Evolutionary conservation across 2,888 invertebrate species (phyloP).

Genomic region (Prenolepis imparis): DNA sequence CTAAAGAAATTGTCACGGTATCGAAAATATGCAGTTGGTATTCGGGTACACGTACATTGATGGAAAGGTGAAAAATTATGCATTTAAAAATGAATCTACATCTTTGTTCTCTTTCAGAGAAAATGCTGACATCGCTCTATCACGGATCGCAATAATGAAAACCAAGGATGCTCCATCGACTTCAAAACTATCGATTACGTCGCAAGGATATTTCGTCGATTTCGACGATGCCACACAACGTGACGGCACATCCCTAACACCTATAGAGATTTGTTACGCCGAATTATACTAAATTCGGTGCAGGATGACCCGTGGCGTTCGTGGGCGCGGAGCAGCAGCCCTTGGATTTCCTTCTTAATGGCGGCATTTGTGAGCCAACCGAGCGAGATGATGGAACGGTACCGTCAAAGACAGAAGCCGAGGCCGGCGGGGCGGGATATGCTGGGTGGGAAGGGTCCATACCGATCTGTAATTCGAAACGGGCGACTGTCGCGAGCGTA

Average conservation of each 20-base stretch:
- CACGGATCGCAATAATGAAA: too few relatives aligned
- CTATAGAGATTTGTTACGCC: conserved; percentile 73
- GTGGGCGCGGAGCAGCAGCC: conserved; percentile 65
- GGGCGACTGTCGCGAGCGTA: conserved; percentile 55
- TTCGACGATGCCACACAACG: background rate
- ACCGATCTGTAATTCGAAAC: conserved; percentile 74
- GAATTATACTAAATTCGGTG: conserved; percentile 75
- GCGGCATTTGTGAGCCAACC: conserved; percentile 74
- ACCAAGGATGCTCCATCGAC: too few relatives aligned
- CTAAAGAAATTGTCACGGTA: too few relatives aligned
- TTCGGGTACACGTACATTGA: too few relatives aligned
- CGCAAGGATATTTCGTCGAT: background rate
- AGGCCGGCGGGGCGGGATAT: conserved; percentile 22
- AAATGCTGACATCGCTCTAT: background rate
- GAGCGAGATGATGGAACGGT: conserved; percentile 77
- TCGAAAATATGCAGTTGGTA: too few relatives aligned
- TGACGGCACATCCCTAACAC: conserved; percentile 50
- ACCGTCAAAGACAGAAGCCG: conserved; percentile 73
- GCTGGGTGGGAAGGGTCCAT: conserved; percentile 14
- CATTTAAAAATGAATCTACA: background rate
- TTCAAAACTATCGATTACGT: background rate
- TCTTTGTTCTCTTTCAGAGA: background rate
- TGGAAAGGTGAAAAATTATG: too few relatives aligned
- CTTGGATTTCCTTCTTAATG: conserved; percentile 68
- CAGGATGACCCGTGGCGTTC: conserved; percentile 48